Base-by-base conservation (phyloP, 2,797 vertebrate genomes). In the Capromys pilorides region DNA sequence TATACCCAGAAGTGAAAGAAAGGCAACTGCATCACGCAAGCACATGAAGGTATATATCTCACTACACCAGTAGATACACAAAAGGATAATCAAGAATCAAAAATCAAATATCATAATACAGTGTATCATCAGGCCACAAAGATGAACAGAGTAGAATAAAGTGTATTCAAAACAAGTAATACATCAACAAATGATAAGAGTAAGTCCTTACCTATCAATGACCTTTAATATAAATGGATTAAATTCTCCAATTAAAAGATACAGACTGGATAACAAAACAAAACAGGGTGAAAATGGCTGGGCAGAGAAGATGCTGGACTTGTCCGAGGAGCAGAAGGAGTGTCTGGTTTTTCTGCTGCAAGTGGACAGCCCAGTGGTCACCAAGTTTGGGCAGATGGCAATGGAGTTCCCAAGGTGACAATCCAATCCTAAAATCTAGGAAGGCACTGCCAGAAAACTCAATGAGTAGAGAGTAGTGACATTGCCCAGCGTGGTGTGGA, bases 361-460 rank as follows among this genome's bases (percentile, higher is more conserved):
- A 84, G 98, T 98, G 66, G 99, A 99, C 26, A 51, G 94, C 28
- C 96, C 97, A 99, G 99, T 99, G 97, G 98, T 99, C 73, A 98
- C 97, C 21, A 99, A 99, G 96, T 99, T 99, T 95, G 99, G 99
- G 33, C 98, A 99, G 45, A 99, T 99, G 45, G 99, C 99, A 0
- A 97, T 99, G 97, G 99, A 99, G 97, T 99, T 99, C 96, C 97
- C 99, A 93, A 98, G 98, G 73, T 99, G 98, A 95, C 99, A 99
- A 81, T 98, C 98, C 16, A 99, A 99, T 96, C 98, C 99, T 12
- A 99, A 99, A 98, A 98, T 99, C 95, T 99, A 99, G 11, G 99
- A 99, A 88, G 98, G 98, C n/a, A 99, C 99, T 57, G 99, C 99
- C 82, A 98, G 99, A 94, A 99, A 99, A 94, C 98, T 99, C 88